Conservation (phyloP, 2,888 invertebrate species). For the Prenolepis imparis region DNA sequence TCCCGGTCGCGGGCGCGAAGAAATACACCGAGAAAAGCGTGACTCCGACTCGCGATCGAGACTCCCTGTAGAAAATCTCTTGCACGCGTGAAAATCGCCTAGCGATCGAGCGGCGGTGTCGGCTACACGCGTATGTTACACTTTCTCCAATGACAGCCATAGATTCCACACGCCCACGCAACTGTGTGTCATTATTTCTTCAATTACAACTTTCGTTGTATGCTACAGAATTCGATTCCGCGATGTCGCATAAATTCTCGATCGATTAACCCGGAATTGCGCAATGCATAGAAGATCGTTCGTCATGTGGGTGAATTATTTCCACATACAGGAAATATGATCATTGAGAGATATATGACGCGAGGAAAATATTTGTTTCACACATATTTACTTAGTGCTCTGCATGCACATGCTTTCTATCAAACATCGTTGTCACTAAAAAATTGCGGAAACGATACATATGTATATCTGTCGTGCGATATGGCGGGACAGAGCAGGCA, state of each 20-base stretch:
- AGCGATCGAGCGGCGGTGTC: conserved; percentile 30
- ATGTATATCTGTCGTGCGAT: not conserved
- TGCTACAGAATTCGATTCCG: not conserved
- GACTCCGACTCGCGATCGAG: conserved; percentile 22
- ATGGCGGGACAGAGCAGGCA: not conserved
- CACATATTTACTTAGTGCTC: not conserved
- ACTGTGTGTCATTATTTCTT: conserved; percentile 59
- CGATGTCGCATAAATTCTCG: conserved; percentile 40
- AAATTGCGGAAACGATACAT: not conserved
- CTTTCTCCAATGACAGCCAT: conserved; percentile 67
- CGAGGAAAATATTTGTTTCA: not conserved
- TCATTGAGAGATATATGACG: not conserved
- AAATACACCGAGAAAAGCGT: conserved; percentile 43
- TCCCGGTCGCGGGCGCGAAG: conserved; percentile 5
- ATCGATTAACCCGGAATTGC: conserved; percentile 20
- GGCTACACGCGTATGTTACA: conserved; percentile 61
- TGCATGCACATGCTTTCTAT: not conserved
- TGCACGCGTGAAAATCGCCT: conserved; percentile 57
- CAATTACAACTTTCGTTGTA: conserved; percentile 46
- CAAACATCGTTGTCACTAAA: conserved; percentile 13
- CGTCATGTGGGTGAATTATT: not conserved
- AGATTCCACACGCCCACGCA: conserved; percentile 70
- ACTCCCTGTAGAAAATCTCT: conserved; percentile 59
- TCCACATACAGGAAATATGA: conserved; percentile 15
- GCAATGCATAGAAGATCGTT: not conserved